Percentiles rank a stretch among this genome's conserved stretches.
Conservation (phyloP, 2,797 vertebrate species). For the Taenioides sp. region DNA sequence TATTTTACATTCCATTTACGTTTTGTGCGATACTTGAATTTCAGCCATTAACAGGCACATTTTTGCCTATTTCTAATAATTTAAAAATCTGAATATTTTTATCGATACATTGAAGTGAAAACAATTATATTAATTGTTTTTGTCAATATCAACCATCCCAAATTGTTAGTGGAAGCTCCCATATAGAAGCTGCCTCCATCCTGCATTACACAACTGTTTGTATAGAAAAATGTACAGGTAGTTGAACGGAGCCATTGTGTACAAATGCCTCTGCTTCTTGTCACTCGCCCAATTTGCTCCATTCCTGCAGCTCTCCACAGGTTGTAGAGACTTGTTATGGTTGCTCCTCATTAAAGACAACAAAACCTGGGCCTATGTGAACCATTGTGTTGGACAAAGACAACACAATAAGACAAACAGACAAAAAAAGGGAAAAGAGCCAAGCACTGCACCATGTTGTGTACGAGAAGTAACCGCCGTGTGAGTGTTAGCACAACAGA, state of each 20-base stretch:
- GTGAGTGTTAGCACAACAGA: constrained; percentile 6
- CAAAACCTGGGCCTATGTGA: background rate
- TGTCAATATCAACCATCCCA: too few species aligned
- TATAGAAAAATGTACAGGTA: background rate
- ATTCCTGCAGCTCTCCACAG: constrained; percentile 1
- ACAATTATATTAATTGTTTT: too few species aligned
- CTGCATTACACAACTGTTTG: background rate
- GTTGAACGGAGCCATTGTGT: background rate
- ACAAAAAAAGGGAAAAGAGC: background rate
- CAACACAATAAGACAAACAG: background rate
- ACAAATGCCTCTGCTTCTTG: background rate
- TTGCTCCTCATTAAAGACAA: background rate
- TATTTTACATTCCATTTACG: too few species aligned
- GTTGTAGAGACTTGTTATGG: background rate
- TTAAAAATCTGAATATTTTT: too few species aligned
- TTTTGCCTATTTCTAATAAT: too few species aligned
- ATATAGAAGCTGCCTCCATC: background rate
- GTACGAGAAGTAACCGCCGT: background rate
- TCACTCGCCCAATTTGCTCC: constrained; percentile 10
- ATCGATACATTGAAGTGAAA: too few species aligned
- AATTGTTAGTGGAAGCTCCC: background rate
- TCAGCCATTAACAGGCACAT: too few species aligned
- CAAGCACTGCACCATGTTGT: background rate
- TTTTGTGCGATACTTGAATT: too few species aligned
- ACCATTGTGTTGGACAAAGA: background rate